phyloP scores from a whole-genome alignment of 2,888 invertebrate species.

The Mesopsocus fuscifrons region DNA sequence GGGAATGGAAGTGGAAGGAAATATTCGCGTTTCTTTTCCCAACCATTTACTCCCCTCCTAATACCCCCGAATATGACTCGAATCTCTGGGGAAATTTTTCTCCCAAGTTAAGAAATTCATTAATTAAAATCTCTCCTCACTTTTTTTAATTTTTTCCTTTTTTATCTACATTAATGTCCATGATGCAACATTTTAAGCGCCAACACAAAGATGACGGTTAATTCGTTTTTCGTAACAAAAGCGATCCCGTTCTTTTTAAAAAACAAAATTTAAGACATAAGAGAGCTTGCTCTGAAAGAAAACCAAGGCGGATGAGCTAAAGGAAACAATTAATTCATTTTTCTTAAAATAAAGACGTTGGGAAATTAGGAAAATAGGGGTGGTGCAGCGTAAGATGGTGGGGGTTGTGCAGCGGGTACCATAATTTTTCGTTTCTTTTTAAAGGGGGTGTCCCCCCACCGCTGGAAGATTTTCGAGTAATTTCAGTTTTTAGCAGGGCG shows the following conservation, averaged over 20 bases:
- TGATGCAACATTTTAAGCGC: slow-evolving; percentile 9
- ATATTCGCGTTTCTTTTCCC: not conserved
- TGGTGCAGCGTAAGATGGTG: not conserved
- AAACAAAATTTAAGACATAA: slow-evolving; percentile 6
- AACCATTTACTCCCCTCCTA: too few relatives aligned
- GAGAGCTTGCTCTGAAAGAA: too few relatives aligned
- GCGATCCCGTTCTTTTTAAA: slow-evolving; percentile 9
- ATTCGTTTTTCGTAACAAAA: slow-evolving; percentile 1
- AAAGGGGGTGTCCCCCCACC: not conserved
- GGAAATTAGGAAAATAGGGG: slow-evolving; percentile 3
- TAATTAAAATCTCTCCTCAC: slow-evolving; percentile 7
- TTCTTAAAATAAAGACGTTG: slow-evolving; percentile 3
- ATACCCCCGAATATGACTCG: slow-evolving; percentile 3
- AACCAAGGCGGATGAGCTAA: not conserved
- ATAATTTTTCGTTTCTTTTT: not conserved
- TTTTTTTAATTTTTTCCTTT: slow-evolving; percentile 3
- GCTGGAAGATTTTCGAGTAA: slow-evolving; percentile 10
- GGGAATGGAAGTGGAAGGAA: not conserved
- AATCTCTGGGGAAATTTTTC: slow-evolving; percentile 9
- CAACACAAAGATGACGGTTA: slow-evolving; percentile 1
- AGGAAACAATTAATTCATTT: slow-evolving; percentile 7
- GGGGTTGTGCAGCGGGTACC: not conserved
- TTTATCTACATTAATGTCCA: slow-evolving; percentile 9
- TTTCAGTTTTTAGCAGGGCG: slow-evolving; percentile 9
- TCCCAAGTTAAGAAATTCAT: slow-evolving; percentile 8